Evolutionary conservation across 2,113 vertebrate genomes (phyloP), one percentile per base, ranked within the genome.

Genomic region (Neolamprologus caudopunctatus): DNA sequence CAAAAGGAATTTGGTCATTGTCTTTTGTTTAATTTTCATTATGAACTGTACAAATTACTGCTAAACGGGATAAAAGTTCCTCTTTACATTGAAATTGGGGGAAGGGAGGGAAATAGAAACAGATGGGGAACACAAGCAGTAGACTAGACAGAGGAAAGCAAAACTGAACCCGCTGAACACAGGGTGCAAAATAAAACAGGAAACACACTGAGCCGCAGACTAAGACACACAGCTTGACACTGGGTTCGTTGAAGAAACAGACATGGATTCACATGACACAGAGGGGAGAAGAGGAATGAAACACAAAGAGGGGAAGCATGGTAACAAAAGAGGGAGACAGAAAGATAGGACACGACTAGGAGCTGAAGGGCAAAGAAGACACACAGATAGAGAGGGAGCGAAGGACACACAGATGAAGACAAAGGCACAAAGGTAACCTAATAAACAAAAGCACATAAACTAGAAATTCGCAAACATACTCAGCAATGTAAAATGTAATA

Each of bases 381-480:
- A 24, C 21, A 55, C 53, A 24, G 53, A 55, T 13, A 55, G 21
- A 13, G 11, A 55, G 21, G 21, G 2, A 55, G 53, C 4, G 6
- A 55, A 55, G 53, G 53, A 55, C 1, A 55, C 53, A 55, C 24
- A 55, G 53, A 55, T 55, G 53, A 55, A 55, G 21, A 55, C 21
- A 24, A 24, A 54, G 53, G 53, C 53, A 54, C 53, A 54, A 54
- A 54, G n/a, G 53, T 1, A 55, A 55, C 53, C 53, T 55, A 7
- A 55, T 55, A 54, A 54, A 54, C 53, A 54, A 54, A 54, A 24
- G 0, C n/a, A 55, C 11, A 55, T 55, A 24, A 55, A 24, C 53
- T 24, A 13, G 21, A 55, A 0, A 55, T 55, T 55, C 0, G 21
- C 21, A 55, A 26, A 55, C 21, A 55, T 55, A 55, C 11, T 55